A percentile compares a stretch with the other conserved stretches of the same genome.
Evolutionary conservation across 2,888 invertebrate species (phyloP).

Genomic region (Therioaphis trifolii): DNA sequence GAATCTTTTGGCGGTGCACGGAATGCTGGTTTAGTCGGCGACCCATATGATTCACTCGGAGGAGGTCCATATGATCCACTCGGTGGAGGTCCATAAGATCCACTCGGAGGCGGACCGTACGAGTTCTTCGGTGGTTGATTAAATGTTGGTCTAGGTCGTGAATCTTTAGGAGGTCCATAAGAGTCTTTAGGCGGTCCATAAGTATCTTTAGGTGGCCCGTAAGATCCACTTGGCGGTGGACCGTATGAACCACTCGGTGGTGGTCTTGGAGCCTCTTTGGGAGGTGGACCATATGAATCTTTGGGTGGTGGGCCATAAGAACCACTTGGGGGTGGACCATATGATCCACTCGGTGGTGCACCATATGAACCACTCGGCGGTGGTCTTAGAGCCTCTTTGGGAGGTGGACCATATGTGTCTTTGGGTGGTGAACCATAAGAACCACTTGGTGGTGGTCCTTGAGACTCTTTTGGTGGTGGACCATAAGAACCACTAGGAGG

Average conservation of each 20-base stretch:
- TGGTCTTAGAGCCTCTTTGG: constrained; percentile 67
- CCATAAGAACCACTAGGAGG: constrained; percentile 67
- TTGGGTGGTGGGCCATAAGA: constrained; percentile 69
- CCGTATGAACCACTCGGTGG: constrained; percentile 68
- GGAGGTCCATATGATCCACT: constrained; percentile 69
- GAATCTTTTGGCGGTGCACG: constrained; percentile 67
- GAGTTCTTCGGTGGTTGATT: constrained; percentile 65
- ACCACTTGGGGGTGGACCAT: constrained; percentile 65
- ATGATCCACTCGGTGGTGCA: constrained; percentile 64
- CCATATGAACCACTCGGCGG: constrained; percentile 67
- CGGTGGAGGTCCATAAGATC: constrained; percentile 64
- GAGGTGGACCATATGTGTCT: constrained; percentile 67
- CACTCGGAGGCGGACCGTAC: constrained; percentile 69
- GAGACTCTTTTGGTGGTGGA: constrained; percentile 68
- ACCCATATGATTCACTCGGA: constrained; percentile 69
- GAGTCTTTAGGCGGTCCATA: constrained; percentile 66
- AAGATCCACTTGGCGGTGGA: constrained; percentile 68
- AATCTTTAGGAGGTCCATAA: constrained; percentile 62
- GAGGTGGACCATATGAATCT: constrained; percentile 68
- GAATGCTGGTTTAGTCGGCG: constrained; percentile 67
- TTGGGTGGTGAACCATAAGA: constrained; percentile 68
- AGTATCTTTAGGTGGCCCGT: constrained; percentile 68
- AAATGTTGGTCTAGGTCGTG: constrained; percentile 65
- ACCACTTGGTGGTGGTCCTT: constrained; percentile 68
- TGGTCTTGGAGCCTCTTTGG: constrained; percentile 67